These are phyloP conservation scores for Octodon degus DNA, from an alignment of 2,113 vertebrate genomes.

Conservation along the genomic window DNA sequence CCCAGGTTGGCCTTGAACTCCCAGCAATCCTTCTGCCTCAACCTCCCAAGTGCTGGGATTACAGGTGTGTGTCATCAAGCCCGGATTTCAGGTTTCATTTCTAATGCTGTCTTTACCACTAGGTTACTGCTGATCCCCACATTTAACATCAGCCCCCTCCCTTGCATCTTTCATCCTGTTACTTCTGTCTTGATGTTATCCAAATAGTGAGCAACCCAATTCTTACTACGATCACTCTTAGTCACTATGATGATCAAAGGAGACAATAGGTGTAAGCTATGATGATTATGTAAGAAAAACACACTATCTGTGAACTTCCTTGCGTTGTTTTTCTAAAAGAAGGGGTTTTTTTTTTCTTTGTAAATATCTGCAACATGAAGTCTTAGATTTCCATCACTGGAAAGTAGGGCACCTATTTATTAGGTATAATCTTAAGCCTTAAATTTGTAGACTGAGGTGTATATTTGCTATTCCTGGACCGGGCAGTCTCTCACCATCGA, in stretches of 20 bases:
- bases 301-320: neutral
- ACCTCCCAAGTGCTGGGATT: neutral
- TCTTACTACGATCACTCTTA: neutral
- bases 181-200: neutral
- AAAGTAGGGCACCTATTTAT: neutral
- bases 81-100: neutral
- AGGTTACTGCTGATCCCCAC: neutral
- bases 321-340: neutral
- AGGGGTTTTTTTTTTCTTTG: neutral
- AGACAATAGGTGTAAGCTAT: neutral
- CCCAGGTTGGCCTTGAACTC: no score
- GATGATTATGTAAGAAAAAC: neutral
- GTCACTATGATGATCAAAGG: neutral
- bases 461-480: neutral
- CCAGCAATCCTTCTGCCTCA: neutral
- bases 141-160: neutral
- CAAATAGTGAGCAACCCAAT: neutral
- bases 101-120: neutral
- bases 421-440: neutral
- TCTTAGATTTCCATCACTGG: neutral
- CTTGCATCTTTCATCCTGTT: neutral
- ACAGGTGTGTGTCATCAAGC: neutral
- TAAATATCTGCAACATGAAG: neutral
- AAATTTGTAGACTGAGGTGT: neutral
- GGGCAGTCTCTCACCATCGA: neutral